These are phyloP conservation scores for Ceyx melanurus DNA, from an alignment of 2,113 vertebrate genomes.

Conservation along the genomic window DNA sequence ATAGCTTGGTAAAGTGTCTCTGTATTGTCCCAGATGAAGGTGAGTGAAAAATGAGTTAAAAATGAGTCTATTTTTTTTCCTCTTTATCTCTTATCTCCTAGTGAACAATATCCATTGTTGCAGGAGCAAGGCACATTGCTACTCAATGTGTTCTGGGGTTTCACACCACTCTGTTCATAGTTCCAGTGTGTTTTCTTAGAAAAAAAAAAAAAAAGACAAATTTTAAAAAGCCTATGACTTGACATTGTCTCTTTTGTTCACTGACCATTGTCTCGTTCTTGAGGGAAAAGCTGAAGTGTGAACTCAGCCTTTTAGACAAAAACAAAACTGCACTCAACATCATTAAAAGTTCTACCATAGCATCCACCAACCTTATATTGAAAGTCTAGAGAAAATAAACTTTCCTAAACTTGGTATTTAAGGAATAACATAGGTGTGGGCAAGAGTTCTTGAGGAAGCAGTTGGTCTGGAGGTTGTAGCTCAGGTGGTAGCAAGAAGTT, in stretches of 20 bases:
- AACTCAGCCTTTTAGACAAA: not conserved
- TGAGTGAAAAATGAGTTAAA: not conserved
- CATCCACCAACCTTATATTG: not conserved
- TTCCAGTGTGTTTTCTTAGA: not conserved
- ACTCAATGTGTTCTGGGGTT: not conserved
- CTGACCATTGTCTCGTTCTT: not conserved
- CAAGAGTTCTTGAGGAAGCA: not conserved
- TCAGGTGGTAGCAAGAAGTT: not conserved
- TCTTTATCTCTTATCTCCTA: not conserved
- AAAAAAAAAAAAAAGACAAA: not conserved
- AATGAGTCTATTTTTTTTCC: not conserved
- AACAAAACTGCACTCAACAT: not conserved
- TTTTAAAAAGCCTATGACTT: not conserved
- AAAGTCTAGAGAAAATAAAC: not conserved
- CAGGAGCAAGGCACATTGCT: not conserved
- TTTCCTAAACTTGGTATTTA: not conserved
- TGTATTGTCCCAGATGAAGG: not conserved
- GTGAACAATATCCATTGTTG: not conserved
- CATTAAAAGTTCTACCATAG: not conserved
- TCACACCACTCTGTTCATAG: not conserved
- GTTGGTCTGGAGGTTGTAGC: not conserved
- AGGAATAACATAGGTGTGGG: rapidly evolving
- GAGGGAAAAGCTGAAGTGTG: not conserved
- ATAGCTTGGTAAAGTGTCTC: not conserved
- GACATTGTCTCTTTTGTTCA: not conserved